Evolutionary conservation across 2,797 vertebrate species (phyloP).

Genomic region (Liparis tanakae): DNA sequence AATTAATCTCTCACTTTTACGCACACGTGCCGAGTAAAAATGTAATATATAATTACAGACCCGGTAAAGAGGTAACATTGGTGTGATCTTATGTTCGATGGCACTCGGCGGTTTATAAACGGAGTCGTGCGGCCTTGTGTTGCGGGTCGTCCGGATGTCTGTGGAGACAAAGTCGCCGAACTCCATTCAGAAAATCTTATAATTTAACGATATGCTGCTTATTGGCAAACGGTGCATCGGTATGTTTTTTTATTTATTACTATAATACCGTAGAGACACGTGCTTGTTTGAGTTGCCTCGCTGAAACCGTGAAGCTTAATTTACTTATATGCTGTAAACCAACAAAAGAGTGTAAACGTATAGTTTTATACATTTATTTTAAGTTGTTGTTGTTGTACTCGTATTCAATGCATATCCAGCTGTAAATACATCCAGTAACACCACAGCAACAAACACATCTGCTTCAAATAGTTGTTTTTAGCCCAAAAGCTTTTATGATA

Average conservation of each 20-base stretch:
- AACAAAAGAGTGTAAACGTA: no score
- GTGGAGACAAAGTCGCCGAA: not conserved
- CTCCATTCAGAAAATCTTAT: fast-evolving
- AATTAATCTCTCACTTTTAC: not conserved
- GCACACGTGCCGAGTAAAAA: fast-evolving
- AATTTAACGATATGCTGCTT: not conserved
- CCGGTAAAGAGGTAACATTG: fast-evolving
- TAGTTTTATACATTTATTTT: not conserved
- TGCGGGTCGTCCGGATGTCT: not conserved
- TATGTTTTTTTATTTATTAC: no score
- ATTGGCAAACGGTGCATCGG: no score
- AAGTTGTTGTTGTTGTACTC: no score
- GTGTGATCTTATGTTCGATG: fast-evolving
- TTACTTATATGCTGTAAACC: not conserved
- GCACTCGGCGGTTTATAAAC: fast-evolving
- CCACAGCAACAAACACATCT: not conserved
- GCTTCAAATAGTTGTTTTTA: not conserved
- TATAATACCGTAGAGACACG: not conserved
- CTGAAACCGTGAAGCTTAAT: not conserved
- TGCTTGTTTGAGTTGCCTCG: not conserved
- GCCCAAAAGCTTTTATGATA: not conserved
- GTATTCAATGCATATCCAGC: no score
- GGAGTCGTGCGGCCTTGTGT: fast-evolving
- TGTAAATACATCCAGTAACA: not conserved
- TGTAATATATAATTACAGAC: no score